Evolutionary conservation across 2,113 vertebrate genomes (phyloP).

Genomic region (Terrapene triunguis): DNA sequence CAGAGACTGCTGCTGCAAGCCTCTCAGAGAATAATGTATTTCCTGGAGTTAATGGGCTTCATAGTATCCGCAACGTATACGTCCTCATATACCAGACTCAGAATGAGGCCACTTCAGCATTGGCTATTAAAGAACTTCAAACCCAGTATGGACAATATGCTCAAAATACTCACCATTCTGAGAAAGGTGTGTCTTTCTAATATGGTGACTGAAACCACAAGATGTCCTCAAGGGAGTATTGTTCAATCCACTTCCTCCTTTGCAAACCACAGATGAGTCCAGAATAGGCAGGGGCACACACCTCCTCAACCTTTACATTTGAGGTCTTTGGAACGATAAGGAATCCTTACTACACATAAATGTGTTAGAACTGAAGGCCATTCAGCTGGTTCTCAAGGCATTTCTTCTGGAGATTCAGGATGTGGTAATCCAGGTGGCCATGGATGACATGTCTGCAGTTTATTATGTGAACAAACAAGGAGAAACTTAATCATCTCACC

Average conservation of each 20-base stretch:
- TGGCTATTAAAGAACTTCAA: neutral
- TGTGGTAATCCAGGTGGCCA: neutral
- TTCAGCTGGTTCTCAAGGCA: neutral
- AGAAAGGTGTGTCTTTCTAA: neutral
- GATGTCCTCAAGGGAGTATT: neutral
- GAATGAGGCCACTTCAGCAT: neutral
- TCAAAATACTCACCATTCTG: neutral
- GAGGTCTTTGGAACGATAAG: neutral
- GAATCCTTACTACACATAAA: neutral
- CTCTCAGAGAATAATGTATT: neutral
- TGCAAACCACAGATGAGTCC: neutral
- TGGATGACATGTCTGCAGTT: neutral
- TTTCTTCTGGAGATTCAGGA: neutral
- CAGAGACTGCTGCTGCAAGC: neutral
- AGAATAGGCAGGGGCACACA: neutral
- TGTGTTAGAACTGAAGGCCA: neutral
- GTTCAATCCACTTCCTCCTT: neutral
- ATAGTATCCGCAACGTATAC: neutral
- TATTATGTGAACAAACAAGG: neutral
- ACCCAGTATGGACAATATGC: neutral
- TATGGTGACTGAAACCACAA: neutral
- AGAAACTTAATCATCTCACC: neutral
- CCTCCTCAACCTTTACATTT: neutral
- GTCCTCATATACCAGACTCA: neutral
- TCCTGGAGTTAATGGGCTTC: neutral